Conservation (phyloP, 2,888 invertebrate species). For the Nasonovia ribisnigri region DNA sequence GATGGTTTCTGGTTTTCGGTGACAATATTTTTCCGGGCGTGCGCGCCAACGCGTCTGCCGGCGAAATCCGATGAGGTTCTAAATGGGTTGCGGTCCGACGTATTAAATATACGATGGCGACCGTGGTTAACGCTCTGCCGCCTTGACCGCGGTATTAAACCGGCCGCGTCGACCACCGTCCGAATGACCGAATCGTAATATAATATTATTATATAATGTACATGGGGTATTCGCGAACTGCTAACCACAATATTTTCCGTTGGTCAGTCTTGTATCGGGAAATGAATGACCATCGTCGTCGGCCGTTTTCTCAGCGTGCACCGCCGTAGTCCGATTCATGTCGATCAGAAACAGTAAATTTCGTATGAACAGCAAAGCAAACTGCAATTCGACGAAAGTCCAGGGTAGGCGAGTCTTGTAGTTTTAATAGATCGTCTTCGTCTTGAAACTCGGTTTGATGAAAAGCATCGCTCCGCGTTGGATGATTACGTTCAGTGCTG, state of each 20-base stretch:
- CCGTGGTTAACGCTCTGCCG: not conserved
- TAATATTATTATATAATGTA: not conserved
- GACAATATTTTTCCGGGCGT: not conserved
- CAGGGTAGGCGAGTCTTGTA: not conserved
- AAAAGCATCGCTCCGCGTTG: not conserved
- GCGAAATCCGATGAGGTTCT: not conserved
- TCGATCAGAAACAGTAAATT: not conserved
- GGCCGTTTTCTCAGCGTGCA: not conserved
- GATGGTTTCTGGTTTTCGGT: not conserved
- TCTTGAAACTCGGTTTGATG: not conserved
- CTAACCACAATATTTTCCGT: not conserved
- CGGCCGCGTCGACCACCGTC: not conserved
- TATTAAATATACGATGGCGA: too few species aligned
- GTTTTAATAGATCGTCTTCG: not conserved
- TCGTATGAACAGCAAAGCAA: not conserved
- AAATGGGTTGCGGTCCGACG: not conserved
- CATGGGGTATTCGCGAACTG: not conserved
- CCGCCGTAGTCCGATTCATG: not conserved
- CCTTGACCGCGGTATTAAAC: not conserved
- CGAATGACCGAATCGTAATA: too few species aligned
- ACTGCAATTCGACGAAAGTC: not conserved
- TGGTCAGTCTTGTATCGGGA: not conserved
- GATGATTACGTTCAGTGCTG: not conserved
- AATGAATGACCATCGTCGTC: not conserved
- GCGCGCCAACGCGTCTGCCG: not conserved